A percentile compares a stretch with the other conserved stretches of the same genome.
Evolutionary conservation across 2,113 vertebrate species (phyloP).

Genomic region (Dipodomys stephensi): DNA sequence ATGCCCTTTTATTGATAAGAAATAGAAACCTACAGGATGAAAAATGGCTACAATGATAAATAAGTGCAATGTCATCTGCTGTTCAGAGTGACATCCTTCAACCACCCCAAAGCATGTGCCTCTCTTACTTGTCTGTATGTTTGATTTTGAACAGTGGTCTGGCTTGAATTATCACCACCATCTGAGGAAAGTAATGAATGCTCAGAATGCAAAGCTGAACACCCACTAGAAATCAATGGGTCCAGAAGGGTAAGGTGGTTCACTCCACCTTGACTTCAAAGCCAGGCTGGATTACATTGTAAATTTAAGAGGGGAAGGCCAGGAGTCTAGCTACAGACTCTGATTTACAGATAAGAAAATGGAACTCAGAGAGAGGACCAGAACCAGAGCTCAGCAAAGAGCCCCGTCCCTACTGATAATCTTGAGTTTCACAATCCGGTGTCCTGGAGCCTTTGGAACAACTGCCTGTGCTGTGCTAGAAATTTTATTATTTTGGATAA

Average conservation of each 20-base stretch:
- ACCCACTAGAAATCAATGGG: background rate
- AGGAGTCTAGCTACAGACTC: background rate
- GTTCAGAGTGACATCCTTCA: background rate
- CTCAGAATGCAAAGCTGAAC: background rate
- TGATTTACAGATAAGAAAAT: background rate
- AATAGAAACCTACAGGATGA: background rate
- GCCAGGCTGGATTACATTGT: background rate
- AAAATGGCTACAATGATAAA: background rate
- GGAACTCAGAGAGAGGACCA: background rate
- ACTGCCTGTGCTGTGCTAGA: background rate
- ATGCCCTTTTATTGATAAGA: background rate
- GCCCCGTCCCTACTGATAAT: background rate
- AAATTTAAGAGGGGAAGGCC: background rate
- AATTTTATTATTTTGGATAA: constrained; percentile 44
- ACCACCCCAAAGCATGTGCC: accelerated
- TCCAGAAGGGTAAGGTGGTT: background rate
- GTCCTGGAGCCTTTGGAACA: background rate
- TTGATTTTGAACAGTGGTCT: background rate
- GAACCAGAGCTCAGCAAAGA: background rate
- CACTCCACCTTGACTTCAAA: background rate
- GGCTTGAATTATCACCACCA: background rate
- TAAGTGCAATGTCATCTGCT: background rate
- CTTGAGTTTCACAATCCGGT: background rate
- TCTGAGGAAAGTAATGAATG: background rate
- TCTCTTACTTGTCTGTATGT: background rate